phyloP scores from a whole-genome alignment of 2,113 vertebrate genomes.

The Hemiprocne comata region DNA sequence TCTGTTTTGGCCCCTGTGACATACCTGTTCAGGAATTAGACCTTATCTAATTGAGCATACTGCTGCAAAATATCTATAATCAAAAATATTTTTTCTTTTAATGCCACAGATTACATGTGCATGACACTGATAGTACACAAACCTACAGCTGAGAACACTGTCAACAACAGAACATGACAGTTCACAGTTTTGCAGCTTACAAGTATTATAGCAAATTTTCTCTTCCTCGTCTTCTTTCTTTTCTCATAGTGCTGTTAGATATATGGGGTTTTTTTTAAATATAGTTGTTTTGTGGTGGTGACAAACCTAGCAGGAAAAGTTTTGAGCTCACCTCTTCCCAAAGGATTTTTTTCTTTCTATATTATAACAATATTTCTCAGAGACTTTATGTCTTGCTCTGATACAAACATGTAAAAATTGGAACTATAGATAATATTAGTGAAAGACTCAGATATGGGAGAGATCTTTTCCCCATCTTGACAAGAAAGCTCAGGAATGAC shows the following conservation, averaged over 20 bases:
- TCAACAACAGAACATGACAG: neutral
- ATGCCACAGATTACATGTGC: neutral
- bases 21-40: neutral
- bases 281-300: neutral
- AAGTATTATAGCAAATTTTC: neutral
- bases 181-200: neutral
- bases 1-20: neutral
- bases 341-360: neutral
- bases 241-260: neutral
- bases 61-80: neutral
- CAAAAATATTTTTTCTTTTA: neutral
- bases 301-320: neutral
- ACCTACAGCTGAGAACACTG: neutral
- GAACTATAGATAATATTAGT: neutral
- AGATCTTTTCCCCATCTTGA: neutral
- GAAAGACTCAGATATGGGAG: neutral
- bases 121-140: neutral
- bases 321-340: neutral
- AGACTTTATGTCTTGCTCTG: neutral
- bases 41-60: neutral
- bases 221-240: neutral
- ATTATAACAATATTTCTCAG: neutral
- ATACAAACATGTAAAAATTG: neutral
- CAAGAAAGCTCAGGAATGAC: neutral
- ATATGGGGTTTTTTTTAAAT: accelerated